A percentile compares a stretch with the other conserved stretches of the same genome.
These are phyloP conservation scores for Onthophagus taurus DNA, from an alignment of 1,140 invertebrate species.

Conservation along the genomic window DNA sequence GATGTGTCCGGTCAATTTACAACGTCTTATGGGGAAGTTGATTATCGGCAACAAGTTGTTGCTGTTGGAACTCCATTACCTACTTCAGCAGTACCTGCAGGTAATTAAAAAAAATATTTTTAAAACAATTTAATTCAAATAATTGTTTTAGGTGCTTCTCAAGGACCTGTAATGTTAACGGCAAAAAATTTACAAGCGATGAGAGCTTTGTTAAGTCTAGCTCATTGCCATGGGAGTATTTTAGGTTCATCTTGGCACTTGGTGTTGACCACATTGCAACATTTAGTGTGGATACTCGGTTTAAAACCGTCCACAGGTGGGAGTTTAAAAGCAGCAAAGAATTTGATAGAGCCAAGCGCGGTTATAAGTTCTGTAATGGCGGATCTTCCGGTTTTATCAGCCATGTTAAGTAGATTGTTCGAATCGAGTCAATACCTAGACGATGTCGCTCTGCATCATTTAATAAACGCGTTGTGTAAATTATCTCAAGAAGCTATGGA, in stretches of 20 bases:
- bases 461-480: constrained; percentile 95
- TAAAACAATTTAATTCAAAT: constrained; percentile 3
- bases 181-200: constrained; percentile 96
- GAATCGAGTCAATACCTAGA: constrained; percentile 91
- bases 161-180: constrained; percentile 96
- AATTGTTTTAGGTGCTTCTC: constrained; percentile 62
- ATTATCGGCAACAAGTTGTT: constrained; percentile 83
- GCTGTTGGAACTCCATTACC: constrained; percentile 87
- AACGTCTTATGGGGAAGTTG: constrained; percentile 45
- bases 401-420: constrained; percentile 87
- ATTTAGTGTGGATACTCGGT: constrained; percentile 96
- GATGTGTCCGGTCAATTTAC: constrained; percentile 44
- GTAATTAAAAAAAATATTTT: constrained; percentile 36
- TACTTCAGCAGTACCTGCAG: constrained; percentile 65
- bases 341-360: constrained; percentile 71
- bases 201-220: constrained; percentile 77
- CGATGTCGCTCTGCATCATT: constrained; percentile 89
- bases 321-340: constrained; percentile 70
- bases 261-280: constrained; percentile 89
- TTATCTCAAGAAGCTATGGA: constrained; percentile 96
- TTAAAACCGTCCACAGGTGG: constrained; percentile 88
- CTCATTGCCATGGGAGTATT: constrained; percentile 86
- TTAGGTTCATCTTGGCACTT: constrained; percentile 92
- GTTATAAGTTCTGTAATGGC: constrained; percentile 93
- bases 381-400: constrained; percentile 84